Base-by-base conservation (phyloP, 2,113 vertebrate species). In the Anseranas semipalmata region DNA sequence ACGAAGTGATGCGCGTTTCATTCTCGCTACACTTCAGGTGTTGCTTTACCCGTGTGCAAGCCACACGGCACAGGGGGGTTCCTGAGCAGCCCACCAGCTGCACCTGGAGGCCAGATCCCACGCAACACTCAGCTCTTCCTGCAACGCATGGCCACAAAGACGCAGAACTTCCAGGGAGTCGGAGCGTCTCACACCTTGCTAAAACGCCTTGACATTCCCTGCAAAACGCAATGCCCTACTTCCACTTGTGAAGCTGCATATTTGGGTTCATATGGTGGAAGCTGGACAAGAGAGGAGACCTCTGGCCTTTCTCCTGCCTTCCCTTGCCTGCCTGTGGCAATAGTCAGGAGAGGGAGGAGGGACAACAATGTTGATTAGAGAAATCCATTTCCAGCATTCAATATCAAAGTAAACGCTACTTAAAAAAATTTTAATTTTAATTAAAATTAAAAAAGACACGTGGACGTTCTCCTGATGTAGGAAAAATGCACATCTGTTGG, bases 71-170 rank as follows among this genome's bases (percentile, higher is more conserved):
- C 32, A 48, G 74, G 33, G 0, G 27, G 74, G 39, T 33, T 53
- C 58, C 32, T 3, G 2, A 12, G 24, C 63, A 56, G 87, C 43
- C 76, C 50, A 60, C 19, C 58, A 67, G 37, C 41, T 17, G 67
- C 62, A 37, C 55, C 62, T 77, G 75, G 50, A 67, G 32, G 59
- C 21, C 70, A 79, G 33, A 66, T 17, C 71, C 71, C 37, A 33
- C 32, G 32, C 48, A 30, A 18, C 33, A 12, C 46, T 48, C 0
- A 0, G 0, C 68, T 37, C 17, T 41, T 6, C 78, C 73, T 62
- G 58, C 60, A 71, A 35, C 0, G 1, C 33, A 52, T 6, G n/a
- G 45, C 20, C 41, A 1, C 43, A 14, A 6, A 12, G 16, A 43
- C 41, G 8, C 12, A 20, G 55, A 35, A 32, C 55, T 27, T 59